Evolutionary conservation across 2,888 invertebrate species (phyloP).

Genomic region (Cremastinae sp.): DNA sequence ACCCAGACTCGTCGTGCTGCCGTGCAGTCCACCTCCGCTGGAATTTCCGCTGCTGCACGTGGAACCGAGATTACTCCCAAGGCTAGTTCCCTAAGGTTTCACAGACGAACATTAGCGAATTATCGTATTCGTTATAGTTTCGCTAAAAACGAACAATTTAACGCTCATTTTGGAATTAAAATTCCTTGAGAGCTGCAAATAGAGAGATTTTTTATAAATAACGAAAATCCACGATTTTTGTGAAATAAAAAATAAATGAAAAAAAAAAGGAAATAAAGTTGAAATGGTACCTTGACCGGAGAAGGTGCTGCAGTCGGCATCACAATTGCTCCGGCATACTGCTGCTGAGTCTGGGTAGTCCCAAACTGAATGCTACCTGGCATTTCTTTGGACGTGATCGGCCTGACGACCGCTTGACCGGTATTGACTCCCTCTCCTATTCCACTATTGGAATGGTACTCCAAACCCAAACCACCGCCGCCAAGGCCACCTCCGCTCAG

Average conservation of each 20-base stretch:
- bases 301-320: conserved; percentile 78
- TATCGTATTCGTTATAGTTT: background rate
- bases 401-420: conserved; percentile 78
- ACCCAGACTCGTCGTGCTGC: conserved; percentile 68
- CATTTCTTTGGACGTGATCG: conserved; percentile 79
- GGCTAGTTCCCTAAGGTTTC: conserved; percentile 69
- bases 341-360: conserved; percentile 77
- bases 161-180: too few species aligned
- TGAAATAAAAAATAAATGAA: background rate
- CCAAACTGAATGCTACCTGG: conserved; percentile 81
- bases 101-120: too few species aligned
- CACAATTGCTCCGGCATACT: conserved; percentile 79
- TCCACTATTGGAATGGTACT: conserved; percentile 78
- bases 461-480: conserved; percentile 74
- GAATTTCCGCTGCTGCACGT: conserved; percentile 75
- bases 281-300: conserved; percentile 76
- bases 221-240: too few species aligned
- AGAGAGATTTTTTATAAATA: too few species aligned
- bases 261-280: background rate
- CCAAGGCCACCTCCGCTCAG: conserved; percentile 73
- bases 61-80: conserved; percentile 70
- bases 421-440: conserved; percentile 75
- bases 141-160: too few species aligned
- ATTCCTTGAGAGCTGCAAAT: too few species aligned
- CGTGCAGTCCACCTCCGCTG: conserved; percentile 69